Evolutionary conservation across 1,140 invertebrate species (phyloP).

Genomic region (Drosophila equinoxialis): DNA sequence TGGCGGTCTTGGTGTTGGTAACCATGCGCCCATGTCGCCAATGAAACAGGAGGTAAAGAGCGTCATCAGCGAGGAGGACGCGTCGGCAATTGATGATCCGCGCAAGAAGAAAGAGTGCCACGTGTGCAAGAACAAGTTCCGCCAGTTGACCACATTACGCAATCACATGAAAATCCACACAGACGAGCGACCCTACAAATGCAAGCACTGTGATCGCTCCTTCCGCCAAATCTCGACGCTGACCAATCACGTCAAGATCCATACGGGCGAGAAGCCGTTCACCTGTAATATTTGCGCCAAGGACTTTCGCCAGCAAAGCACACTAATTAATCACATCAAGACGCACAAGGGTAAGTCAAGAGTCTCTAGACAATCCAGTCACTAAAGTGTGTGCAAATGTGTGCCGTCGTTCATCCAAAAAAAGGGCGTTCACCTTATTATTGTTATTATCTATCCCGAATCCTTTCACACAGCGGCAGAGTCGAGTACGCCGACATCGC

Average conservation of each 20-base stretch:
- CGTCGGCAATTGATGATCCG: conserved; percentile 71
- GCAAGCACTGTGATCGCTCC: conserved; percentile 80
- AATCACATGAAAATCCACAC: conserved; percentile 83
- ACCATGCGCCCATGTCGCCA: conserved; percentile 69
- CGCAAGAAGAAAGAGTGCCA: conserved; percentile 82
- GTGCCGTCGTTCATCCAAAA: not conserved
- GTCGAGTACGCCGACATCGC: conserved; percentile 74
- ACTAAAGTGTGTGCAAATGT: too few species aligned
- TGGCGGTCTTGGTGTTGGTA: conserved; percentile 51
- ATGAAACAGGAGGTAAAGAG: conserved; percentile 78
- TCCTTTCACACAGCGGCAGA: conserved; percentile 53
- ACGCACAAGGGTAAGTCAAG: conserved; percentile 79
- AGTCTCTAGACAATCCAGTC: not conserved
- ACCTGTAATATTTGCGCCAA: conserved; percentile 81
- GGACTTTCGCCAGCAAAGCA: conserved; percentile 81
- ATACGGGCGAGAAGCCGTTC: conserved; percentile 82
- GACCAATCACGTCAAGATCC: conserved; percentile 82
- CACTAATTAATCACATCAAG: conserved; percentile 82
- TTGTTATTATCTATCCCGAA: conserved; percentile 11
- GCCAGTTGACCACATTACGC: conserved; percentile 81
- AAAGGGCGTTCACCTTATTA: conserved; percentile 6
- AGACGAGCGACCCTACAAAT: conserved; percentile 81
- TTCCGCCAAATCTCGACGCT: conserved; percentile 81
- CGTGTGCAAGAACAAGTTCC: conserved; percentile 82
- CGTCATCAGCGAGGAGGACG: conserved; percentile 71